Evolutionary conservation across 2,113 vertebrate genomes (phyloP), one percentile per base, ranked within the genome.

Genomic region (Anarhynchus alexandrinus): DNA sequence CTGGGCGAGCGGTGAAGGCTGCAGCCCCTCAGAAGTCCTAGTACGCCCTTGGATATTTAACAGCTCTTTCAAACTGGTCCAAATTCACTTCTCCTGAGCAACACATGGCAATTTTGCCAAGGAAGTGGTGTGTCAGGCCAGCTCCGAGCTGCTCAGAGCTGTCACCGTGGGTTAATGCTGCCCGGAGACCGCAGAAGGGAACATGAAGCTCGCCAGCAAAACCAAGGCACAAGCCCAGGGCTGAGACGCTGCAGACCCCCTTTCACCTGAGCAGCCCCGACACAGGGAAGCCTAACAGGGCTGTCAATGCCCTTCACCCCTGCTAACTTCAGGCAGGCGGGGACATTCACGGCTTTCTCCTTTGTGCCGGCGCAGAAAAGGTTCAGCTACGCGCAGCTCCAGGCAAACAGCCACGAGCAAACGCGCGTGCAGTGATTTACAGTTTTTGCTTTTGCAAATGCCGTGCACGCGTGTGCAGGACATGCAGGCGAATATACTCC

Each of bases 101-200:
- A 64, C 61, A 64, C 1, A 0, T 1, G 29, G 64, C 22, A 20
- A 17, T n/a, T n/a, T 62, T 36, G 13, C 66, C 40, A 71, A 27
- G 45, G 74, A 86, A 55, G 29, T 6, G 2, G 15, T 26, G 34
- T 11, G 2, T 30, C 65, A 29, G 69, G 34, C 34, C 30, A 49
- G 42, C 42, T 32, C 40, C 0, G 8, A 85, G 45, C 38, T 73
- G 64, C 91, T 86, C 74, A 58, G 82, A 85, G 82, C 7, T 1
- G 0, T 58, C 54, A 4, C 34, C 3, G 0, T 4, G 5, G 38
- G 49, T 5, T 42, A 74, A 29, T 5, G 49, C 29, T 83, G 34
- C 42, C 59, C 51, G 17, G 57, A 87, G 30, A 78, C 76, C 12
- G 2, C 76, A 32, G 57, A 66, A 40, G 26, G 66, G 62, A 82